Evolutionary conservation across 2,113 vertebrate species (phyloP), one percentile per base, ranked within the genome.

Genomic region (Cephalophus harveyi): DNA sequence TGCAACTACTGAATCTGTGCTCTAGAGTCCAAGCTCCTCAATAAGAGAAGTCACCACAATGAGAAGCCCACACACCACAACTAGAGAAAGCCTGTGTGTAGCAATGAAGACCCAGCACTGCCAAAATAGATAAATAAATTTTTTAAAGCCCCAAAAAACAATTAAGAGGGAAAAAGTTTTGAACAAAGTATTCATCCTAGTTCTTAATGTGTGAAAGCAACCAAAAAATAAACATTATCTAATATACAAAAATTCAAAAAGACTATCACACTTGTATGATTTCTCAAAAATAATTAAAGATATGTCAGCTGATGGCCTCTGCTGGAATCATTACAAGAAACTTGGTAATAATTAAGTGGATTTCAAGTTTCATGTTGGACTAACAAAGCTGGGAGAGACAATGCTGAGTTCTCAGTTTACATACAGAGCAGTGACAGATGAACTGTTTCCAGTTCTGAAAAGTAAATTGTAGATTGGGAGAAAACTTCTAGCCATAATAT

Each of bases 331-430:
- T 54, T 89, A 40, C 1, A 62, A 64, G 17, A 33, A 19, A 84
- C 30, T 79, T 64, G 46, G 8, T 92, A 64, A 67, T 90, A 59
- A 90, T 78, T 79, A 64, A 36, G 43, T 83, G n/a, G 50, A 89
- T 94, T 79, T 95, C 33, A 74, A 28, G 54, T 96, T 96, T 96
- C 28, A 33, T 94, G 48, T 78, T 90, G 84, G 6, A 48, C 74
- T 87, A 94, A 79, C 48, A 83, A 74, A 83, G 60, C 76, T 74
- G 19, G 52, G 40, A 81, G 28, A 78, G 36, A 50, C 8, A 89
- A 55, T 40, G 48, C 16, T 30, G 19, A 76, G 33, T 59, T 79
- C 50, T 96, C 23, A 67, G 6, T 16, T 96, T 94, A 40, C 30
- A 6, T 21, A 33, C 43, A 64, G 50, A 79, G 23, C 57, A n/a